phyloP scores from a whole-genome alignment of 2,797 vertebrate species.

The Enteromius anoplus region DNA sequence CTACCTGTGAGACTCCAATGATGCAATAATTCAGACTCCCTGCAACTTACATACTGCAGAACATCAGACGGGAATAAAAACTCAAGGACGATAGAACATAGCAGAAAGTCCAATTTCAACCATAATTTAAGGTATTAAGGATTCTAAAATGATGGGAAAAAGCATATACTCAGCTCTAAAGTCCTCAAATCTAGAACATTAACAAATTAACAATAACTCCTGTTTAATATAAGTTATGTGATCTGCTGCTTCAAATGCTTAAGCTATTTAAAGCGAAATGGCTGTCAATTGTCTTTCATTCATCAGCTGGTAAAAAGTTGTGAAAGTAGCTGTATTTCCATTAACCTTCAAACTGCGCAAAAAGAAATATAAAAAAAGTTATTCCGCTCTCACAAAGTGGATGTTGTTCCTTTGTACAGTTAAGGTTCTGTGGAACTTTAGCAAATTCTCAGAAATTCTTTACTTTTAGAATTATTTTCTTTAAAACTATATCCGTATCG shows the following conservation, averaged over 20 bases:
- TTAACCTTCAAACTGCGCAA: background rate
- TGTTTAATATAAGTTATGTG: background rate
- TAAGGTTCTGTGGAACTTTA: background rate
- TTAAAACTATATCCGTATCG: background rate
- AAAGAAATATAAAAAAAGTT: background rate
- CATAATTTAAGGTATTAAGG: background rate
- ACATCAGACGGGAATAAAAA: conserved; percentile 7
- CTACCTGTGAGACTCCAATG: conserved; percentile 25
- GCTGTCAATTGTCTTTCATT: background rate
- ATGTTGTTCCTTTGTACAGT: background rate
- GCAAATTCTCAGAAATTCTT: background rate
- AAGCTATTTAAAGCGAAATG: background rate
- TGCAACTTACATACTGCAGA: conserved; percentile 20
- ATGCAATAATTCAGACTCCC: conserved; percentile 39
- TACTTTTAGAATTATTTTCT: background rate
- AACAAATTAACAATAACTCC: background rate
- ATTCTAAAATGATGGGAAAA: background rate
- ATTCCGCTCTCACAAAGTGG: too few species aligned
- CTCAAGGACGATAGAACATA: background rate
- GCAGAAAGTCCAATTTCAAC: background rate
- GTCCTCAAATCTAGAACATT: background rate
- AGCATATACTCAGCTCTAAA: background rate
- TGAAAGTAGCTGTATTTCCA: background rate
- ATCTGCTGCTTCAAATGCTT: background rate
- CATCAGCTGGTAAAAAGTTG: background rate